Conservation (phyloP, 2,797 vertebrate species). For the Nasua narica region DNA sequence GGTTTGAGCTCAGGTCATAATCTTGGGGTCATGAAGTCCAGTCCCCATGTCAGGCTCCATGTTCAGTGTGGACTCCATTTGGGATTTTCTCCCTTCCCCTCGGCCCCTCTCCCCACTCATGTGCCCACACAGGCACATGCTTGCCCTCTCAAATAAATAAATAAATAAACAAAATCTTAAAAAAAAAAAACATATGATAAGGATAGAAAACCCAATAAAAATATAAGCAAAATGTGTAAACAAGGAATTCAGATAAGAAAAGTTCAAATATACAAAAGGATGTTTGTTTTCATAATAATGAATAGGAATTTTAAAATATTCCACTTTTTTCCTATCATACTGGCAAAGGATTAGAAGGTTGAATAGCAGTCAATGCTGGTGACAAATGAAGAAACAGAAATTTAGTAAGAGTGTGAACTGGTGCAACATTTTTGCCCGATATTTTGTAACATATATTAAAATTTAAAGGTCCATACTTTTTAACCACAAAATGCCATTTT, state of each 20-base stretch:
- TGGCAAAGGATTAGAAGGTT: neutral
- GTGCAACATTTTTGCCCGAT: neutral
- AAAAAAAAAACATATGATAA: neutral
- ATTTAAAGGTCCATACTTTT: neutral
- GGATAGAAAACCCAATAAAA: neutral
- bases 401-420: neutral
- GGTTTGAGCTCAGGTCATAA: neutral
- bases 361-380: neutral
- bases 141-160: neutral
- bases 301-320: neutral
- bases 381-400: neutral
- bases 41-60: neutral
- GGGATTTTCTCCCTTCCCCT: neutral
- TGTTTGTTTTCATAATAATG: neutral
- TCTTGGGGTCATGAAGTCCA: neutral
- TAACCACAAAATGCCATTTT: neutral
- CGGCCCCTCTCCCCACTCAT: neutral
- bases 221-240: neutral
- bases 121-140: neutral
- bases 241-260: neutral
- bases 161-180: neutral
- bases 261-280: neutral
- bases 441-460: neutral
- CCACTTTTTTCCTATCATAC: neutral
- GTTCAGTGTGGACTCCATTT: neutral